phyloP scores from a whole-genome alignment of 1,140 invertebrate species.

The Diorhabda elongata region DNA sequence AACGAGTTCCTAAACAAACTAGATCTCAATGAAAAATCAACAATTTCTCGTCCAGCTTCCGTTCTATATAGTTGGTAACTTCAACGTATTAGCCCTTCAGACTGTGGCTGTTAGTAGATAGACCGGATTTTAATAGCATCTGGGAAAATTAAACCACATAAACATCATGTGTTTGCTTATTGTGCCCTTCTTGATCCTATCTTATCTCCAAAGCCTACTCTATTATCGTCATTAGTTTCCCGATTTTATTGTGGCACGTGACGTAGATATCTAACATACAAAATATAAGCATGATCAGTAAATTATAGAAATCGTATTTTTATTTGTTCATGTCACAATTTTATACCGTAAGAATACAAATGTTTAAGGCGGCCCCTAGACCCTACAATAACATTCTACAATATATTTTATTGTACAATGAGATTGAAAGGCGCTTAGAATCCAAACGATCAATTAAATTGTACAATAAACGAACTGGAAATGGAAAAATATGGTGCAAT shows the following conservation, averaged over 20 bases:
- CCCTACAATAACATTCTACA: no score
- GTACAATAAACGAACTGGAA: no score
- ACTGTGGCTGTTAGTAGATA: slow-evolving; percentile 21
- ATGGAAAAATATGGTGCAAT: no score
- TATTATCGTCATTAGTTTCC: slow-evolving; percentile 8
- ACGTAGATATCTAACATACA: background rate
- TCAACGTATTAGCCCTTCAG: slow-evolving; percentile 41
- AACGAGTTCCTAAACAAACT: no score
- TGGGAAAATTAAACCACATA: slow-evolving; percentile 45
- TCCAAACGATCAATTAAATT: no score
- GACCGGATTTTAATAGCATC: slow-evolving; percentile 42
- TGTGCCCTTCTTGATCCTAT: slow-evolving; percentile 35
- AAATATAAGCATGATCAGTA: background rate
- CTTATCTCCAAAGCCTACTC: slow-evolving; percentile 26
- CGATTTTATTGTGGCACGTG: background rate
- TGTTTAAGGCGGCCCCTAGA: no score
- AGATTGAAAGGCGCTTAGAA: no score
- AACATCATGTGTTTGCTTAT: slow-evolving; percentile 41
- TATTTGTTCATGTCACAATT: no score
- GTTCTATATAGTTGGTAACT: slow-evolving; percentile 15
- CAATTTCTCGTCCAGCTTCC: background rate
- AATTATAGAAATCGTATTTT: no score
- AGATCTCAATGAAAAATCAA: no score
- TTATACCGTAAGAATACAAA: no score
- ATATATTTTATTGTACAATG: no score